These are phyloP conservation scores for Styela plicata DNA, from an alignment of 23 tunicate genomes.

Conservation along the genomic window DNA sequence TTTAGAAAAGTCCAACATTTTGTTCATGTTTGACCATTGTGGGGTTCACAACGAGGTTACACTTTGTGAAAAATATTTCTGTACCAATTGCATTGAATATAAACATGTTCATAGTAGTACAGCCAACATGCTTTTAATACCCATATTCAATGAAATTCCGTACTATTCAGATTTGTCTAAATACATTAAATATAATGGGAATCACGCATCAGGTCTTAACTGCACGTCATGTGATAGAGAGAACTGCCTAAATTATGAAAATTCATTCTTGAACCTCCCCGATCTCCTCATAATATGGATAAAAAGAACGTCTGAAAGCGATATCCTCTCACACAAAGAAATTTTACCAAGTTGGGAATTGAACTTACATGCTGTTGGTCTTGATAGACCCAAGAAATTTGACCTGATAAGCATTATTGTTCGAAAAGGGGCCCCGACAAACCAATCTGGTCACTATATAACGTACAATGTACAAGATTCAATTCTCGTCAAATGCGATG, in stretches of 20 bases:
- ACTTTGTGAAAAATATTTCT: neutral
- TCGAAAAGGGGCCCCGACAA: neutral
- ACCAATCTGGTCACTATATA: neutral
- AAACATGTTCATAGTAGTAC: neutral
- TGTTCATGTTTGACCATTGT: neutral
- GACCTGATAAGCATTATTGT: neutral
- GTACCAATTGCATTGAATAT: neutral
- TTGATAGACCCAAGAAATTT: neutral
- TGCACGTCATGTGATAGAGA: neutral
- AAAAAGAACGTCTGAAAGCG: neutral
- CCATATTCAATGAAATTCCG: neutral
- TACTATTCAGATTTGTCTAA: neutral
- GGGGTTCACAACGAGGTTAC: neutral
- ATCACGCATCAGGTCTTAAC: neutral
- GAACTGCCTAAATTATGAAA: too few relatives aligned
- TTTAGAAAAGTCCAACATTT: neutral
- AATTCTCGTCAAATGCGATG: neutral
- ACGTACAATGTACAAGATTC: neutral
- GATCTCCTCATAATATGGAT: neutral
- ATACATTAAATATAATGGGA: neutral
- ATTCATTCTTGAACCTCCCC: neutral
- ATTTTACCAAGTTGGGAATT: neutral
- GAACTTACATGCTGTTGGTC: neutral
- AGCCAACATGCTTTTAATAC: neutral
- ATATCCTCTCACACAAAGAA: neutral